A percentile compares a stretch with the other conserved stretches of the same genome.
phyloP scores from a whole-genome alignment of 2,797 vertebrate species.

The Pseudochirops corinnae region DNA sequence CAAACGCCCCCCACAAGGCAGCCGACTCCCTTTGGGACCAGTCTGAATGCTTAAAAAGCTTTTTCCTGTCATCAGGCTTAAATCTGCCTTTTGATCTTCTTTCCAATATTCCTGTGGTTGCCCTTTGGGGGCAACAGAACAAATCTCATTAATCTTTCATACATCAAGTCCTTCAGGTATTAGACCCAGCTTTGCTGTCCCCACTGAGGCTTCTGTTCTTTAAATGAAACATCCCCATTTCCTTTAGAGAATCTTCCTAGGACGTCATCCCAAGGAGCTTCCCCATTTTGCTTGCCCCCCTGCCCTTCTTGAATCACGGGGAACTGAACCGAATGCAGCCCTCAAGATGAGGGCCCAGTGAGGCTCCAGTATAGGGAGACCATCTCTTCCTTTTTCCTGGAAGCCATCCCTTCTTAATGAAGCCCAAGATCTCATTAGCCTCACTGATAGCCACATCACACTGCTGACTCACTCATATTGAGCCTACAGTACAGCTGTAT shows the following conservation, averaged over 20 bases:
- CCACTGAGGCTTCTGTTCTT: not conserved
- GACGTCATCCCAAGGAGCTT: not conserved
- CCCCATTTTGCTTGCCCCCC: not conserved
- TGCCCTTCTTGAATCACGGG: not conserved
- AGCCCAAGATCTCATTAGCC: not conserved
- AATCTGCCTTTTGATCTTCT: not conserved
- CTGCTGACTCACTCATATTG: not conserved
- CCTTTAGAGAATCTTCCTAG: not conserved
- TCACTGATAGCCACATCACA: not conserved
- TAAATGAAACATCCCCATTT: not conserved
- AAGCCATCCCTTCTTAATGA: not conserved
- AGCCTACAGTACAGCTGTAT: not conserved
- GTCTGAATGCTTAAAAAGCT: not conserved
- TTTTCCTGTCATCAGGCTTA: not conserved
- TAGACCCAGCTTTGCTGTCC: not conserved
- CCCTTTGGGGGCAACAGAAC: not conserved
- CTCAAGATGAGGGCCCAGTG: not conserved
- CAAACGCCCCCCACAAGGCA: not conserved
- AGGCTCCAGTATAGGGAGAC: not conserved
- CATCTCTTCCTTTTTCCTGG: not conserved
- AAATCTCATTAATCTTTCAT: not conserved
- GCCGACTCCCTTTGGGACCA: not conserved
- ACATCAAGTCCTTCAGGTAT: not conserved
- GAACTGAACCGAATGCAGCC: not conserved
- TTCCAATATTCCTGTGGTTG: not conserved